Evolutionary conservation across 2,888 invertebrate genomes (phyloP).

Genomic region (Hyposoter didymator): DNA sequence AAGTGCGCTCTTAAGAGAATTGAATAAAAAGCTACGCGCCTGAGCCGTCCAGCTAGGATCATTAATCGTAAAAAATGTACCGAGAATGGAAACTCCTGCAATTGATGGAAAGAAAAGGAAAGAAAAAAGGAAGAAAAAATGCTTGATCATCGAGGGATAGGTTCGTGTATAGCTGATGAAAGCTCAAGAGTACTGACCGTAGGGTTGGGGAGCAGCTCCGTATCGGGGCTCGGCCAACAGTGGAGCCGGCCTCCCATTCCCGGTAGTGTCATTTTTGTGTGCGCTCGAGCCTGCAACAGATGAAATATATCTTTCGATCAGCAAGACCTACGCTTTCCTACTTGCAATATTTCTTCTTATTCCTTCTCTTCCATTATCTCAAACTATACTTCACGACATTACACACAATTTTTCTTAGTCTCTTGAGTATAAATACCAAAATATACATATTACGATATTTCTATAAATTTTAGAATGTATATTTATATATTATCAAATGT

Average conservation of each 20-base stretch:
- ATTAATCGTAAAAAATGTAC: background rate
- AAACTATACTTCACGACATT: slow-evolving; percentile 26
- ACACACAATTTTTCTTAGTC: background rate
- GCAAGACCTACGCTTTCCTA: slow-evolving; percentile 67
- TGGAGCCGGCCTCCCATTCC: slow-evolving; percentile 89
- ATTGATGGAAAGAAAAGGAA: slow-evolving; percentile 1
- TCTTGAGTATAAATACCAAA: background rate
- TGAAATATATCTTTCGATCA: slow-evolving; percentile 72
- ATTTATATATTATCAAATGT: slow-evolving; percentile 17
- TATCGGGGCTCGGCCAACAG: slow-evolving; percentile 95
- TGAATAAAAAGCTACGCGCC: background rate
- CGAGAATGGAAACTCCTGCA: background rate
- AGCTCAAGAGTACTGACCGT: slow-evolving; percentile 88
- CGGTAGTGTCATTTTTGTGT: slow-evolving; percentile 83
- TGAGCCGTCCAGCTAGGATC: background rate
- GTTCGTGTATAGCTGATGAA: slow-evolving; percentile 20
- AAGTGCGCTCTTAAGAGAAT: background rate
- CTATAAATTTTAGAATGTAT: background rate
- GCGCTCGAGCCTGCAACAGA: slow-evolving; percentile 81
- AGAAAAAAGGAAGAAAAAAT: background rate
- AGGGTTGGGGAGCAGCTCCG: slow-evolving; percentile 94
- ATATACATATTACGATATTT: background rate
- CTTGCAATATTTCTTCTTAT: slow-evolving; percentile 30
- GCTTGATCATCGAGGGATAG: slow-evolving; percentile 15
- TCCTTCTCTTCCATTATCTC: slow-evolving; percentile 31